These are phyloP conservation scores for Lydus trimaculatus DNA, from an alignment of 2,888 invertebrate genomes.

Conservation along the genomic window DNA sequence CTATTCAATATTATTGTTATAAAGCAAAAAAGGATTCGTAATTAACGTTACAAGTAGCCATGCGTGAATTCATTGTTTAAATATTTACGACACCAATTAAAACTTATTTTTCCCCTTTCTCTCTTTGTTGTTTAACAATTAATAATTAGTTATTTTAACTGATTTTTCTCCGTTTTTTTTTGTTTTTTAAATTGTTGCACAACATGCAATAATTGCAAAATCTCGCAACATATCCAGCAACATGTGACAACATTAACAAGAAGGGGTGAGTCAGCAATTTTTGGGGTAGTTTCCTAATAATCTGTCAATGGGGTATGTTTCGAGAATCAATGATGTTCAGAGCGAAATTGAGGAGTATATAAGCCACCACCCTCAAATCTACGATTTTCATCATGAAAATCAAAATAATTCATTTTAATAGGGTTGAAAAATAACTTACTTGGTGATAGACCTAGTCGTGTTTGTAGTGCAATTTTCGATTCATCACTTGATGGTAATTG, in stretches of 20 bases:
- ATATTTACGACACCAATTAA: background rate
- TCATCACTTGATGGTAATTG: constrained; percentile 59
- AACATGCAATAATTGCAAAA: background rate
- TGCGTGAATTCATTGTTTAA: background rate
- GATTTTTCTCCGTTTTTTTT: too few species aligned
- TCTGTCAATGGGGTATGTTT: constrained; percentile 56
- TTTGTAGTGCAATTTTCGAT: constrained; percentile 60
- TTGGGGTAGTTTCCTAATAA: constrained; percentile 52
- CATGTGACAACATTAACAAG: constrained; percentile 57
- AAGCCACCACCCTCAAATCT: constrained; percentile 22
- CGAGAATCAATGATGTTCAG: constrained; percentile 53
- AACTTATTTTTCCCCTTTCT: background rate
- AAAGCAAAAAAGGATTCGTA: background rate
- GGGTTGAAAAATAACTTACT: constrained; percentile 51
- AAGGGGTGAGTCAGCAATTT: constrained; percentile 58
- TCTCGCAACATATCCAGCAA: constrained; percentile 40
- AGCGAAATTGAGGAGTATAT: constrained; percentile 48
- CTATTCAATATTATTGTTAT: background rate
- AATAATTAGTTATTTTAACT: background rate
- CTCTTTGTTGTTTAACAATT: background rate
- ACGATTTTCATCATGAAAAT: constrained; percentile 25
- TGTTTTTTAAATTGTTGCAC: background rate
- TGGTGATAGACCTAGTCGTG: constrained; percentile 60
- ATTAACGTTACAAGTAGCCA: background rate
- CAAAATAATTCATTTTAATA: too few species aligned